Evolutionary conservation across 2,113 vertebrate genomes (phyloP), one percentile per base, ranked within the genome.

Genomic region (Pachycephala philippinensis): DNA sequence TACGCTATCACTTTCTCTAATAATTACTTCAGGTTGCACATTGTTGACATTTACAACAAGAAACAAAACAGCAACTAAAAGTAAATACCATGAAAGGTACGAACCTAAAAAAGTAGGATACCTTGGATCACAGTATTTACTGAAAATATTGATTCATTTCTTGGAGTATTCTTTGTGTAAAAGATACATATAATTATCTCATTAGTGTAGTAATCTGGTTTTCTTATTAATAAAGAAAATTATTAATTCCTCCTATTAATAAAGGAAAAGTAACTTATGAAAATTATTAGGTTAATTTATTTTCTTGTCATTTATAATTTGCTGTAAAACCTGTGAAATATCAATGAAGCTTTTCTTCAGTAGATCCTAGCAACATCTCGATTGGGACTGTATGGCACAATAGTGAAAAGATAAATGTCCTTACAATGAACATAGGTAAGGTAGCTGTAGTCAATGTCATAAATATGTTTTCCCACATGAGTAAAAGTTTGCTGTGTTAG

Each of bases 21-120:
- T 95, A 96, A 96, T 95, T 96, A 87, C 56, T 78, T 95, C 82
- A 91, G 53, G 40, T 74, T 96, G 60, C 66, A 93, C 18, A 68
- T 53, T 96, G 71, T 90, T 97, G 89, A 91, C 50, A 93, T 94
- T 95, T 96, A 45, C 44, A 83, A 93, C 28, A 82, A 49, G 66
- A 84, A 96, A 84, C 17, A 96, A 94, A 97, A 89, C 45, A 96
- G 52, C 60, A 95, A 87, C 57, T 87, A 82, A 92, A 94, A 84
- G n/a, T 15, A 92, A 61, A 33, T 69, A 93, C 63, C 11, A n/a
- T 80, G 80, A 92, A 75, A 95, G 16, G 5, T 64, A 56, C 37
- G 79, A 74, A 95, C 76, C 39, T 63, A 80, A 97, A 96, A 94
- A 72, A 87, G 95, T 66, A 82, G 1, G 23, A 93, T 63, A 44